A percentile compares a stretch with the other conserved stretches of the same genome.
Conservation (phyloP, 2,888 invertebrate genomes). For the Abrostola triplasia region DNA sequence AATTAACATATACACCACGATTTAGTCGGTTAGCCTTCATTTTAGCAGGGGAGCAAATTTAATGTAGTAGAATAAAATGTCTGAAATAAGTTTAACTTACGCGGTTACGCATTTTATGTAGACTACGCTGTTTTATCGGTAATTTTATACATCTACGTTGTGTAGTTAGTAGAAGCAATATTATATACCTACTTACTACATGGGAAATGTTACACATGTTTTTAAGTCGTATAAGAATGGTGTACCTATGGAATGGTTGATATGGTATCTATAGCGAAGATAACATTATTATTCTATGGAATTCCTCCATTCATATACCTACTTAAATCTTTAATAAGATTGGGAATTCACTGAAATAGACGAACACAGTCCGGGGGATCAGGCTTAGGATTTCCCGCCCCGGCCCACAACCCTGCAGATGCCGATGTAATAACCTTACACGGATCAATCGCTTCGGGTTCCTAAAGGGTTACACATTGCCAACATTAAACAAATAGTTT, state of each 20-base stretch:
- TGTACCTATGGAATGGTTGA: not conserved
- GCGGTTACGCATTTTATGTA: slow-evolving; percentile 25
- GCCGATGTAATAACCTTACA: slow-evolving; percentile 68
- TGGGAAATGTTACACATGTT: not conserved
- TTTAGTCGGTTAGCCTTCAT: slow-evolving; percentile 66
- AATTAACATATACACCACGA: slow-evolving; percentile 56
- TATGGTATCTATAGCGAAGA: too few species aligned
- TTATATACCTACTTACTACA: not conserved
- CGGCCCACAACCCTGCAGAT: slow-evolving; percentile 67
- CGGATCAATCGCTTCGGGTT: slow-evolving; percentile 64
- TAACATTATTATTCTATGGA: too few species aligned
- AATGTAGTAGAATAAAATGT: slow-evolving; percentile 69
- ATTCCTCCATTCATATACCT: not conserved
- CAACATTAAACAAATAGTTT: slow-evolving; percentile 35
- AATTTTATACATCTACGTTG: slow-evolving; percentile 23
- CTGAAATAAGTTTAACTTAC: slow-evolving; percentile 50
- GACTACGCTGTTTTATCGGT: slow-evolving; percentile 33
- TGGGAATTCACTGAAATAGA: slow-evolving; percentile 68
- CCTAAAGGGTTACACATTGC: slow-evolving; percentile 59
- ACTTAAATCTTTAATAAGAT: slow-evolving; percentile 64
- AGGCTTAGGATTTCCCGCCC: slow-evolving; percentile 67
- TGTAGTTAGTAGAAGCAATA: not conserved
- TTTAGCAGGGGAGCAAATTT: slow-evolving; percentile 58
- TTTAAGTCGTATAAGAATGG: not conserved
- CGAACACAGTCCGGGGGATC: slow-evolving; percentile 58